Evolutionary conservation across 2,888 invertebrate genomes (phyloP).

Genomic region (Nomada hirtipes): DNA sequence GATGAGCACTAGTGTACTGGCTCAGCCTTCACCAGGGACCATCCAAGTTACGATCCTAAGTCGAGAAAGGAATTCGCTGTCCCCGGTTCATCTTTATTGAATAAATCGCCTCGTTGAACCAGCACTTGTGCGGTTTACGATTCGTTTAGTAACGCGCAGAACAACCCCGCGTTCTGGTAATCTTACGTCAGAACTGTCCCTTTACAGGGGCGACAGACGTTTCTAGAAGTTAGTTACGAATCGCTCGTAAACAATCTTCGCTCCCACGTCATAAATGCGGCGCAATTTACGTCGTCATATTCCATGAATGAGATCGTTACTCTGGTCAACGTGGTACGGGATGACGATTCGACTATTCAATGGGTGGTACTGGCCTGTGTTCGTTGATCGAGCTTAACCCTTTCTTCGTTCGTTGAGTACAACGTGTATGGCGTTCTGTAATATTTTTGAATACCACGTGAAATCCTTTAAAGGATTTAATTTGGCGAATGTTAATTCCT

Average conservation of each 20-base stretch:
- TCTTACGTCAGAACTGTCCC: neutral
- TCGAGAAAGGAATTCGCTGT: conserved; percentile 30
- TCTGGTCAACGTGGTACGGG: neutral
- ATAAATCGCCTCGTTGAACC: conserved; percentile 29
- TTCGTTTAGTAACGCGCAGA: conserved; percentile 36
- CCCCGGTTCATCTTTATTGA: conserved; percentile 37
- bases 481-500: neutral
- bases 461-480: neutral
- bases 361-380: neutral
- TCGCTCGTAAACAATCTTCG: conserved; percentile 40
- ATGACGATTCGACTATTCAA: conserved; percentile 30
- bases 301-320: neutral
- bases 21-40: neutral
- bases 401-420: conserved; percentile 31
- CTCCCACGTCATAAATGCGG: conserved; percentile 33
- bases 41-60: conserved; percentile 39
- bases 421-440: conserved; percentile 1
- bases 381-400: conserved; percentile 20
- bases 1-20: too few species aligned
- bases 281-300: conserved; percentile 30
- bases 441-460: conserved; percentile 13
- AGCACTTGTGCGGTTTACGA: conserved; percentile 25
- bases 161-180: conserved; percentile 1
- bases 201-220: neutral
- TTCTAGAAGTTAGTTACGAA: neutral